Percentiles rank a stretch among this genome's conserved stretches.
phyloP scores from a whole-genome alignment of 2,888 invertebrate species.

The Doris montereyensis region DNA sequence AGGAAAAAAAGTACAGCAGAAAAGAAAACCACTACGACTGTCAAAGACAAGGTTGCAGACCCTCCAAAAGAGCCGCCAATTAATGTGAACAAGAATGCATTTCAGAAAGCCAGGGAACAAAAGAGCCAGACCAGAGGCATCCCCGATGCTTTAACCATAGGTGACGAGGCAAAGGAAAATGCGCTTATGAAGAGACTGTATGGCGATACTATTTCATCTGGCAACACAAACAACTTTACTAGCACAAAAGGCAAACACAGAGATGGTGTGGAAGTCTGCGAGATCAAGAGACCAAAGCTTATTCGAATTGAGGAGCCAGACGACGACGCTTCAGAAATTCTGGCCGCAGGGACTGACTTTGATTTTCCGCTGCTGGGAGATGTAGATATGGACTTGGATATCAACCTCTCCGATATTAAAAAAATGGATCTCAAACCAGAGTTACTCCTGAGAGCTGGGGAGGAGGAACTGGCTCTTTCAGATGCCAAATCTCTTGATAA shows the following conservation, averaged over 20 bases:
- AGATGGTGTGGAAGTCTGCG: not conserved
- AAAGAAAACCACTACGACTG: not conserved
- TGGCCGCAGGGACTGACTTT: not conserved
- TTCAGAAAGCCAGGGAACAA: constrained; percentile 5
- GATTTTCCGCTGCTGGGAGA: constrained; percentile 23
- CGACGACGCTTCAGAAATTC: not conserved
- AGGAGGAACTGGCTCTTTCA: constrained; percentile 14
- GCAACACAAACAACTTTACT: not conserved
- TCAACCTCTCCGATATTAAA: constrained; percentile 22
- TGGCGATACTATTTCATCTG: not conserved
- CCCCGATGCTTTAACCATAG: constrained; percentile 9
- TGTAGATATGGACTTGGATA: constrained; percentile 32
- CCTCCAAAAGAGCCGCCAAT: not conserved
- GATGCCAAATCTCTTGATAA: constrained; percentile 34
- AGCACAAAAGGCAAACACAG: not conserved
- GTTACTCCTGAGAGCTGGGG: constrained; percentile 25
- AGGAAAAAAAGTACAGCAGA: not conserved
- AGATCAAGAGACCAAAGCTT: not conserved
- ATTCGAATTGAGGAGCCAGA: not conserved
- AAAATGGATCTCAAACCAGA: constrained; percentile 34
- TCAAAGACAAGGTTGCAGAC: no score
- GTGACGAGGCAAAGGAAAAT: constrained; percentile 20
- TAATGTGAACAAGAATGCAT: not conserved
- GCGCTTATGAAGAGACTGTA: constrained; percentile 27
- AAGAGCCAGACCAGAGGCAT: not conserved